Evolutionary conservation across 1,140 invertebrate genomes (phyloP).

Genomic region (Orchestia grillus): DNA sequence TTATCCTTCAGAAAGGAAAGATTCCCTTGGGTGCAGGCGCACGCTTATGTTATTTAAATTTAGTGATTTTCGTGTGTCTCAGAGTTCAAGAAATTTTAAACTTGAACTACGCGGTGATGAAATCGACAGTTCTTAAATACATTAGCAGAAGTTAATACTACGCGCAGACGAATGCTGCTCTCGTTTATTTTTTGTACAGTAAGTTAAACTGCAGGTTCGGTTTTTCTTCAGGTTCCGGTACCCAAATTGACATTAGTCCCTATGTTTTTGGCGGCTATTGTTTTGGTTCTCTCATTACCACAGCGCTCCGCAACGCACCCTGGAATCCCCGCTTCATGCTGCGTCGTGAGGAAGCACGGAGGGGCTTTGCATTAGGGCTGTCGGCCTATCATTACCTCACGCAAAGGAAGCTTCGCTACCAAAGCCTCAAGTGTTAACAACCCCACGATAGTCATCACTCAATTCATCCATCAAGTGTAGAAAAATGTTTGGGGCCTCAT

Average conservation of each 20-base stretch:
- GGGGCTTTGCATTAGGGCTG: slow-evolving; percentile 9
- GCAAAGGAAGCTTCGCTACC: not conserved
- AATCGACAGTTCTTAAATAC: not conserved
- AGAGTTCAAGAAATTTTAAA: not conserved
- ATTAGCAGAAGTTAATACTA: not conserved
- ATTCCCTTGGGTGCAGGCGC: not conserved
- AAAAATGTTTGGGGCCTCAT: slow-evolving; percentile 55
- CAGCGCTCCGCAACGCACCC: not conserved
- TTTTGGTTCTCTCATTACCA: not conserved
- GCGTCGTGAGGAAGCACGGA: not conserved
- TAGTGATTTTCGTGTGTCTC: not conserved
- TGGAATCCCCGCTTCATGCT: not conserved
- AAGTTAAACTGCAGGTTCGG: not conserved
- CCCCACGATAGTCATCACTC: slow-evolving; percentile 52
- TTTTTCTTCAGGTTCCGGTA: not conserved
- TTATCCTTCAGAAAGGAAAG: not conserved
- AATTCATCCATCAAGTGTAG: slow-evolving; percentile 56
- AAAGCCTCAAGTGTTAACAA: slow-evolving; percentile 51
- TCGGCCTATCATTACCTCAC: slow-evolving; percentile 35
- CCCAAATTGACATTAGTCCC: not conserved
- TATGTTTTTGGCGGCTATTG: not conserved
- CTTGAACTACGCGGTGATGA: not conserved
- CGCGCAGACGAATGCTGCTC: not conserved
- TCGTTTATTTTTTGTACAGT: not conserved
- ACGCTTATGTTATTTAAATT: not conserved